phyloP scores from a whole-genome alignment of 2,888 invertebrate species.

The Creontiades dilutus region DNA sequence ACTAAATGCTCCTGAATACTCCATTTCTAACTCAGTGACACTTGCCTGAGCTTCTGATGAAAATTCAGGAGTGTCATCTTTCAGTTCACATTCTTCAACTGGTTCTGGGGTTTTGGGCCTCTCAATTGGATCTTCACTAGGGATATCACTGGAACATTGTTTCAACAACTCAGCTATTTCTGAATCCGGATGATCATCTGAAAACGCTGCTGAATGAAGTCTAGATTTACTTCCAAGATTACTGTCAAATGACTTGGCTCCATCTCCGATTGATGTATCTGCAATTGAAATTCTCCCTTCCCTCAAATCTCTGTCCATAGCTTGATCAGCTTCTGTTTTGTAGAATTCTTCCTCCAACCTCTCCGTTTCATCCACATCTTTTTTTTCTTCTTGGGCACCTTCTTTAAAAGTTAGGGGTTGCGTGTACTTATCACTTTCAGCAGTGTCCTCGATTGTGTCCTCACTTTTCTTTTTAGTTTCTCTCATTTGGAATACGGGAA shows the following conservation, averaged over 20 bases:
- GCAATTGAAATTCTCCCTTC: conserved; percentile 78
- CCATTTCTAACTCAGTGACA: conserved; percentile 79
- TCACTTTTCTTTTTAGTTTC: conserved; percentile 76
- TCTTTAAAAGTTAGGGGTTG: conserved; percentile 79
- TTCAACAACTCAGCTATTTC: conserved; percentile 78
- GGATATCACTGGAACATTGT: conserved; percentile 78
- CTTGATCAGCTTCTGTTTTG: conserved; percentile 80
- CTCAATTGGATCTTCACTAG: conserved; percentile 80
- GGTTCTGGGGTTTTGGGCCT: conserved; percentile 81
- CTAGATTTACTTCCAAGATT: conserved; percentile 74
- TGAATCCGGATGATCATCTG: conserved; percentile 79
- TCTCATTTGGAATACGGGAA: conserved; percentile 74
- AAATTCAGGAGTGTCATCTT: conserved; percentile 78
- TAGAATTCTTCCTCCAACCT: conserved; percentile 78
- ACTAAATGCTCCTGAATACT: conserved; percentile 77
- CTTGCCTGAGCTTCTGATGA: conserved; percentile 78
- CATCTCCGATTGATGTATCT: conserved; percentile 75
- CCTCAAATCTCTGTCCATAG: conserved; percentile 78
- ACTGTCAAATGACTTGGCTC: conserved; percentile 55
- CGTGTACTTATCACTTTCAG: conserved; percentile 78
- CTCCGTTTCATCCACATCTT: conserved; percentile 79
- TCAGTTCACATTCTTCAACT: conserved; percentile 78
- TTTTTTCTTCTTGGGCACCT: conserved; percentile 79
- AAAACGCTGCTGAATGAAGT: conserved; percentile 78
- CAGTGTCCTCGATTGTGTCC: conserved; percentile 76